Evolutionary conservation across 2,888 invertebrate species (phyloP).

Genomic region (Amblyteles armatorius): DNA sequence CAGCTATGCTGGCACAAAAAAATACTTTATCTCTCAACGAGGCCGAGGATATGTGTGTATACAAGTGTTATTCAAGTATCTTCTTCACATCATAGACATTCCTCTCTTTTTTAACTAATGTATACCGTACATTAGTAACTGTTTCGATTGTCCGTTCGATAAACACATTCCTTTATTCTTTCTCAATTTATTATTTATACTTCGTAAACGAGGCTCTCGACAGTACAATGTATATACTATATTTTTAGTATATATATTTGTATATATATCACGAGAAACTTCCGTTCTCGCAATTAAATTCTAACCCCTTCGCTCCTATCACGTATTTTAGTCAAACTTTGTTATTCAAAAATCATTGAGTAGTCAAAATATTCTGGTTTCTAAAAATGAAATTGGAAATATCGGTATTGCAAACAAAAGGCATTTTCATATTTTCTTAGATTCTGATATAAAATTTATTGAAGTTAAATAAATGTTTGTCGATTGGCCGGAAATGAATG

Average conservation of each 20-base stretch:
- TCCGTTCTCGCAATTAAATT: conserved; percentile 20
- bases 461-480: neutral
- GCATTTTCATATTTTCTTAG: neutral
- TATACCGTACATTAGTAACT: conserved; percentile 45
- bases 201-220: conserved; percentile 37
- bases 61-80: conserved; percentile 51
- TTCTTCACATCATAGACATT: conserved; percentile 34
- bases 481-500: neutral
- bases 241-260: neutral
- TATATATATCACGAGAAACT: conserved; percentile 5
- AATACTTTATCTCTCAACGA: conserved; percentile 69
- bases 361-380: neutral
- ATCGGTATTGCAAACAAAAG: neutral
- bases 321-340: neutral
- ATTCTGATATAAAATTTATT: neutral
- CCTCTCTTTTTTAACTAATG: neutral
- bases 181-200: conserved; percentile 25
- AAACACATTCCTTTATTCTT: conserved; percentile 16
- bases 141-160: conserved; percentile 60
- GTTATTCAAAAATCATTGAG: neutral
- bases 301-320: conserved; percentile 21
- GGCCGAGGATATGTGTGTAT: conserved; percentile 68
- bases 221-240: conserved; percentile 15
- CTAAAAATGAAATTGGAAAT: neutral
- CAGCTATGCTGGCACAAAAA: conserved; percentile 69